phyloP scores from a whole-genome alignment of 2,113 vertebrate species.

The Thinocorus orbignyianus region DNA sequence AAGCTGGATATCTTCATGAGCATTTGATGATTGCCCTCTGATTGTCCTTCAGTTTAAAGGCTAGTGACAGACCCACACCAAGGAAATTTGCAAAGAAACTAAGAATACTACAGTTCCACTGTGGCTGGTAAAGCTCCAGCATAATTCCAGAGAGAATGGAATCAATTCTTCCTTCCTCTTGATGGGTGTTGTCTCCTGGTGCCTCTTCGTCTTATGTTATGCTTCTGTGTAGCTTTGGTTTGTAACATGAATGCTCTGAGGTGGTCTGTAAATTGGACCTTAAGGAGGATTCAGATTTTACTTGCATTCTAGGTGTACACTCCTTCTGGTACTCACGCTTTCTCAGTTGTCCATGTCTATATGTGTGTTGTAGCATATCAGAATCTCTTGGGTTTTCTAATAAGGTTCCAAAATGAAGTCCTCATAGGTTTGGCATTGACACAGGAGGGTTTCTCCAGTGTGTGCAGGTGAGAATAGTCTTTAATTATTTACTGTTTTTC shows the following conservation, averaged over 20 bases:
- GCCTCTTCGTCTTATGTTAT: not conserved
- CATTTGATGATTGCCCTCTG: not conserved
- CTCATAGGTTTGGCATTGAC: not conserved
- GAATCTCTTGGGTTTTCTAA: not conserved
- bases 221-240: not conserved
- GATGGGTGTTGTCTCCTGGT: not conserved
- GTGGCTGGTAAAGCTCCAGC: not conserved
- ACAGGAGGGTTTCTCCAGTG: not conserved
- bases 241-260: not conserved
- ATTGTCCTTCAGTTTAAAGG: not conserved
- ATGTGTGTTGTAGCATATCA: not conserved
- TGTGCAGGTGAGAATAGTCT: not conserved
- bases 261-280: not conserved
- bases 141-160: not conserved
- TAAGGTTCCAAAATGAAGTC: not conserved
- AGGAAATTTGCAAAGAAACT: not conserved
- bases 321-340: not conserved
- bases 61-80: not conserved
- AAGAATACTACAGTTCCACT: not conserved
- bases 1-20: not conserved
- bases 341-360: rapidly evolving
- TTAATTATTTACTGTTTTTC: not conserved
- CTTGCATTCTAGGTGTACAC: rapidly evolving
- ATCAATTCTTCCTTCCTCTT: not conserved
- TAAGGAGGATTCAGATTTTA: not conserved